Evolutionary conservation across 2,888 invertebrate species (phyloP).

Genomic region (Conomelus anceps): DNA sequence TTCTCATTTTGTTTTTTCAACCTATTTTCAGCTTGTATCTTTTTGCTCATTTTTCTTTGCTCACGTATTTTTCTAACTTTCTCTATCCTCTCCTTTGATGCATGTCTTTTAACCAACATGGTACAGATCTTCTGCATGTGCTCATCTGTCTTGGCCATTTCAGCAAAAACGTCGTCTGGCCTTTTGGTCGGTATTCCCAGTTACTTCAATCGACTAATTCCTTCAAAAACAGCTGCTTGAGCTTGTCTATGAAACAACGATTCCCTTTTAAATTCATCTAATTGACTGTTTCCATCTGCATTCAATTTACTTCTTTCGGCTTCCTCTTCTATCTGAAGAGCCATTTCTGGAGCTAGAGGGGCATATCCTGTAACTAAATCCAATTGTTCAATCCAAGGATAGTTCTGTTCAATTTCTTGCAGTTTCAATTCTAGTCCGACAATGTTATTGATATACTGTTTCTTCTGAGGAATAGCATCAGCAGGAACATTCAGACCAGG

Average conservation of each 20-base stretch:
- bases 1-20: conserved; percentile 84
- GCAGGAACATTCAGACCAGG: conserved; percentile 74
- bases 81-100: conserved; percentile 78
- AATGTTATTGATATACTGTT: conserved; percentile 64
- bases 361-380: conserved; percentile 72
- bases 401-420: conserved; percentile 59
- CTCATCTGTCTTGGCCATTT: conserved; percentile 95
- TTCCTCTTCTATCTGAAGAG: conserved; percentile 45
- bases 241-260: conserved; percentile 81
- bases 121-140: conserved; percentile 83
- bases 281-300: conserved; percentile 36
- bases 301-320: conserved; percentile 35
- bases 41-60: conserved; percentile 88
- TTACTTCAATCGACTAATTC: conserved; percentile 67
- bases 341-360: conserved; percentile 77
- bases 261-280: conserved; percentile 90
- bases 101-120: conserved; percentile 68
- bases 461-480: conserved; percentile 40
- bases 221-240: conserved; percentile 77
- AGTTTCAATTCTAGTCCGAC: conserved; percentile 64
- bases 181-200: conserved; percentile 70
- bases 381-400: conserved; percentile 81
- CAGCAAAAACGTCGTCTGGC: conserved; percentile 96
- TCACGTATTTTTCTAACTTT: conserved; percentile 82
- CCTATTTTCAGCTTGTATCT: conserved; percentile 76